Evolutionary conservation across 2,797 vertebrate species (phyloP).

Genomic region (Pseudochaenichthys georgianus): DNA sequence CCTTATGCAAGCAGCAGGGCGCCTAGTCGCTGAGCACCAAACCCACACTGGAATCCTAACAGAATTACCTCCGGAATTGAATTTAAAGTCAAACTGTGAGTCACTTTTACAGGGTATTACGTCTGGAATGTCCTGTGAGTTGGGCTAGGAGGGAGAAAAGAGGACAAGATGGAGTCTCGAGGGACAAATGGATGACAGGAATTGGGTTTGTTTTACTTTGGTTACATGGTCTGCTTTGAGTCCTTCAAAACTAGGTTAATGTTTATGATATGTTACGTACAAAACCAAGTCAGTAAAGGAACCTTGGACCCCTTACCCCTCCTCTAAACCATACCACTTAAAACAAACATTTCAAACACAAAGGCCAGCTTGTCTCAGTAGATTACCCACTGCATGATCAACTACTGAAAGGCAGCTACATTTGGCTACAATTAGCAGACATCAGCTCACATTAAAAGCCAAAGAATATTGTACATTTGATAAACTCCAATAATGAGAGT

Average conservation of each 20-base stretch:
- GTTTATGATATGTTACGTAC: conserved; percentile 25
- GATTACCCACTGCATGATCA: conserved; percentile 28
- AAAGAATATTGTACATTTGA: not conserved
- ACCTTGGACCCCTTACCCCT: conserved; percentile 16
- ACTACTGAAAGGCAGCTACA: conserved; percentile 34
- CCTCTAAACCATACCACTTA: conserved; percentile 6
- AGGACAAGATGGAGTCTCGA: conserved; percentile 50
- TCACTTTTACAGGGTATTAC: conserved; percentile 61
- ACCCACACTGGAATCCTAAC: conserved; percentile 62
- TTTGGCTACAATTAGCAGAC: conserved; percentile 20
- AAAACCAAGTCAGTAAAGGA: conserved; percentile 37
- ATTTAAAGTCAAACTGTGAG: conserved; percentile 77
- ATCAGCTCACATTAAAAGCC: conserved; percentile 3
- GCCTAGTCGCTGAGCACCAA: conserved; percentile 41
- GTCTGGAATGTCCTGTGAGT: conserved; percentile 76
- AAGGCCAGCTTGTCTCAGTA: conserved; percentile 50
- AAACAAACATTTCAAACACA: conserved; percentile 56
- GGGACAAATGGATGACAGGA: conserved; percentile 11
- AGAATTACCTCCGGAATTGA: conserved; percentile 77
- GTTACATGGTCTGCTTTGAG: not conserved
- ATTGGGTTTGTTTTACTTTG: conserved; percentile 7
- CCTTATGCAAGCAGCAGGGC: conserved; percentile 36
- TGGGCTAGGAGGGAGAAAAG: conserved; percentile 22
- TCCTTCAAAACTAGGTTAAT: conserved; percentile 32
- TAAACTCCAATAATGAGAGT: conserved; percentile 5